phyloP scores from a whole-genome alignment of 2,888 invertebrate species.

The Drosophila infuscata region DNA sequence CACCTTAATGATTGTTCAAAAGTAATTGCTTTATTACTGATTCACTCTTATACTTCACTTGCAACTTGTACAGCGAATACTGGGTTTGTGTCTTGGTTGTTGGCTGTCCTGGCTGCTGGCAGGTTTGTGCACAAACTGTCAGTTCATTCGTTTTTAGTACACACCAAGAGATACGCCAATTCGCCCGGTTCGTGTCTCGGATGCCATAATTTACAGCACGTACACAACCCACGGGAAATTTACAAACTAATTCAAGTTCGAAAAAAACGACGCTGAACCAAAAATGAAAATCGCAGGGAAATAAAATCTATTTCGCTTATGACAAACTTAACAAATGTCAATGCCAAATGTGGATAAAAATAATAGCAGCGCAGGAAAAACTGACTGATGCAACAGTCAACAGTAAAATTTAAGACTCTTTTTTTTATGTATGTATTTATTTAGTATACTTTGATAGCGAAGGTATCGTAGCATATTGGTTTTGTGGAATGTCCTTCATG shows the following conservation, averaged over 20 bases:
- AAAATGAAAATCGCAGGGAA: not conserved
- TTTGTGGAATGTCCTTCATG: not conserved
- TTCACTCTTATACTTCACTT: not conserved
- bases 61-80: not conserved
- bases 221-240: not conserved
- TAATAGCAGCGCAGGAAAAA: slow-evolving; percentile 12
- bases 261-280: not conserved
- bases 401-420: not conserved
- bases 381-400: slow-evolving; percentile 12
- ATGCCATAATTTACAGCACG: slow-evolving; percentile 20
- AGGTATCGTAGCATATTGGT: not conserved
- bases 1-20: slow-evolving; percentile 45
- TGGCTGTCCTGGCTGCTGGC: not conserved
- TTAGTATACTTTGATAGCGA: not conserved
- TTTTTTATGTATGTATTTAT: not conserved
- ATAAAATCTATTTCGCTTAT: not conserved
- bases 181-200: slow-evolving; percentile 15
- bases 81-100: not conserved
- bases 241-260: not conserved
- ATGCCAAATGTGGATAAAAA: not conserved
- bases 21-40: not conserved
- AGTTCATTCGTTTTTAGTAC: slow-evolving; percentile 4
- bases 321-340: not conserved
- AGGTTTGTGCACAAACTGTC: slow-evolving; percentile 2
- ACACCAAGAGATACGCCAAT: slow-evolving; percentile 1